Percentiles rank a stretch among this genome's conserved stretches.
Conservation (phyloP, 37 sponge, comb jelly and placozoan genomes). For the Spongilla lacustris region DNA sequence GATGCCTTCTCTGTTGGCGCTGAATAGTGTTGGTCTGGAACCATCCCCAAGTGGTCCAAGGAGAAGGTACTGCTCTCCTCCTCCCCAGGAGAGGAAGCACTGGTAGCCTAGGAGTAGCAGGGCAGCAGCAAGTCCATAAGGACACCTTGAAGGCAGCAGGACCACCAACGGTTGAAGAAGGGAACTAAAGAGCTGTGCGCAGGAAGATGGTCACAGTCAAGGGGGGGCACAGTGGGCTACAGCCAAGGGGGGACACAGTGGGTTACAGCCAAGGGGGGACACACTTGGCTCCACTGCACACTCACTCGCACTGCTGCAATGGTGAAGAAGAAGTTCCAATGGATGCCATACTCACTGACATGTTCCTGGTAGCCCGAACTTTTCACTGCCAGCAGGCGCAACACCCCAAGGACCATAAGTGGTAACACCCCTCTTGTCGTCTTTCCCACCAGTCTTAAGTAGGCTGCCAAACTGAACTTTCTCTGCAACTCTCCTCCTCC, state of each 20-base stretch:
- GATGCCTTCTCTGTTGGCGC: conserved; percentile 95
- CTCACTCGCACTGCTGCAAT: conserved; percentile 84
- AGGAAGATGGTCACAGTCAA: conserved; percentile 30
- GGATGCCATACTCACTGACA: conserved; percentile 92
- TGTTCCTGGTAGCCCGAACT: conserved; percentile 79
- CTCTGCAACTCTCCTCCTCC: neutral
- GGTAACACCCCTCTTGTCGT: conserved; percentile 42
- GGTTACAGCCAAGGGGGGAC: neutral
- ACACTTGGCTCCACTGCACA: neutral
- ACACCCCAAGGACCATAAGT: conserved; percentile 80
- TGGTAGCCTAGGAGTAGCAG: conserved; percentile 64
- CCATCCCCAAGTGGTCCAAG: conserved; percentile 71
- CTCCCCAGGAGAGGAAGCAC: conserved; percentile 38
- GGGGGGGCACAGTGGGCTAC: no score
- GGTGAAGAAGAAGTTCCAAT: conserved; percentile 99
- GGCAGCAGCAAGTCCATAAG: conserved; percentile 27
- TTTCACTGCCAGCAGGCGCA: conserved; percentile 68
- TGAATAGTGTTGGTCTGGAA: conserved; percentile 59
- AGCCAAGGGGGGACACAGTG: no score
- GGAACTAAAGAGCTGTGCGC: conserved; percentile 49
- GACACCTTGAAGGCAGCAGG: conserved; percentile 1
- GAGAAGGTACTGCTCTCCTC: conserved; percentile 65
- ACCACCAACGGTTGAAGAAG: conserved; percentile 41
- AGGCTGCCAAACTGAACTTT: neutral
- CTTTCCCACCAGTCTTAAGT: conserved; percentile 10